A percentile compares a stretch with the other conserved stretches of the same genome.
phyloP scores from a whole-genome alignment of 2,797 vertebrate species.

The Sarcophilus harrisii region DNA sequence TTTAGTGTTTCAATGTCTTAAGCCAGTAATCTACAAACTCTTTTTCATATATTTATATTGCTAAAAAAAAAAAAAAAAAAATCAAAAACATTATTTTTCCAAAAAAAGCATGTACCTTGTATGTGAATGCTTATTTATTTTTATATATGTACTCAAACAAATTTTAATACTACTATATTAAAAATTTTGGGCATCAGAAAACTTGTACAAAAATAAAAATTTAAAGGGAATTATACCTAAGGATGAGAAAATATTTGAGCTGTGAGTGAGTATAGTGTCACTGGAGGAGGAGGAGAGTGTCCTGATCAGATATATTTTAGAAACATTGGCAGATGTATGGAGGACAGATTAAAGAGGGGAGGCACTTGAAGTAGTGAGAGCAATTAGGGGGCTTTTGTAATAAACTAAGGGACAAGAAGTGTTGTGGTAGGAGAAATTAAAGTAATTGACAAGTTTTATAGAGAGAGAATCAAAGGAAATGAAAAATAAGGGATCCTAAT shows the following conservation, averaged over 20 bases:
- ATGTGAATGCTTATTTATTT: neutral
- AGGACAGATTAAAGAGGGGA: neutral
- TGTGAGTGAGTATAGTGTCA: neutral
- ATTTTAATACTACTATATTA: neutral
- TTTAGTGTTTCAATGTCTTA: neutral
- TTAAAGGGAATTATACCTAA: neutral
- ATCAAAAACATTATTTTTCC: no score
- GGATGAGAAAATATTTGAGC: neutral
- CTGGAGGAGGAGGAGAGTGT: neutral
- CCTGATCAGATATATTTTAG: neutral
- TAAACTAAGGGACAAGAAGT: neutral
- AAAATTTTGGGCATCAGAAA: neutral
- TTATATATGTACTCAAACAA: neutral
- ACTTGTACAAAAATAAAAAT: neutral
- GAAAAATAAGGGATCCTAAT: neutral
- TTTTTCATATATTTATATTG: neutral
- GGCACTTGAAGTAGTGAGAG: neutral
- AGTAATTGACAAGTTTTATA: neutral
- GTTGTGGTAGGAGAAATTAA: neutral
- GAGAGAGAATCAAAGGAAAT: neutral
- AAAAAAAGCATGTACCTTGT: neutral
- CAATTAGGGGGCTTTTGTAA: neutral
- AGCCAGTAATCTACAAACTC: neutral
- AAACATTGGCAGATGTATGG: neutral
- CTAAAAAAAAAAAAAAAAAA: no score